Percentiles rank a stretch among this genome's conserved stretches.
These are phyloP conservation scores for Ormyrus rosae DNA, from an alignment of 2,888 invertebrate genomes.

Conservation along the genomic window DNA sequence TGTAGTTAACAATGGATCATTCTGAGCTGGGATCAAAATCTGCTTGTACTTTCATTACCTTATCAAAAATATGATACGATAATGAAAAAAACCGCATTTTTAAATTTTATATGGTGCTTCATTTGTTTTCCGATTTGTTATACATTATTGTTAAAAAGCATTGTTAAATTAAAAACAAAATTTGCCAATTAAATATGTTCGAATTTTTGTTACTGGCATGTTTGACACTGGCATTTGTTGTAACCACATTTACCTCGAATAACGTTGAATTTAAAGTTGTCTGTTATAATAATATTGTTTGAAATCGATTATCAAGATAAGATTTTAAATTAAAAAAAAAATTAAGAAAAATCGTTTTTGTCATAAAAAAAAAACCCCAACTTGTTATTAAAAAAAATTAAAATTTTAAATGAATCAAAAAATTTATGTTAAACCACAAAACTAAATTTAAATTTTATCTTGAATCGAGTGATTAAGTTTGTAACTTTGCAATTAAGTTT, in stretches of 20 bases:
- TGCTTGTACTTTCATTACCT: constrained; percentile 23
- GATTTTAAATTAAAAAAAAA: constrained; percentile 15
- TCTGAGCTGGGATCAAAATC: constrained; percentile 55
- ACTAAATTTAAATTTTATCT: constrained; percentile 41
- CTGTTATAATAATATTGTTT: constrained; percentile 25
- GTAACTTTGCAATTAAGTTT: constrained; percentile 34
- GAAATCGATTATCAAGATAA: constrained; percentile 33
- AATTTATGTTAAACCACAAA: neutral
- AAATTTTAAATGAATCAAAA: too few relatives aligned
- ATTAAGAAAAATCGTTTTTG: neutral
- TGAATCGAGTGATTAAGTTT: constrained; percentile 49
- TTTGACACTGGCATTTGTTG: neutral
- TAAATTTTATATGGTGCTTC: constrained; percentile 37
- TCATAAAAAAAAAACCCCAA: too few relatives aligned
- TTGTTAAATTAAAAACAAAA: neutral
- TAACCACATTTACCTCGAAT: constrained; percentile 60
- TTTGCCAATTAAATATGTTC: neutral
- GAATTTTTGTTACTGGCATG: neutral
- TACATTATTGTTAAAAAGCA: neutral
- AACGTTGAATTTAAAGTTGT: constrained; percentile 38
- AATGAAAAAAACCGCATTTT: constrained; percentile 2
- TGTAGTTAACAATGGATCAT: constrained; percentile 14
- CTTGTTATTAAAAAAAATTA: too few relatives aligned
- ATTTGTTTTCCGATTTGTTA: constrained; percentile 19
- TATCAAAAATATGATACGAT: constrained; percentile 43